A percentile compares a stretch with the other conserved stretches of the same genome.
Conservation (phyloP, 2,797 vertebrate species). For the Alectoris magna region DNA sequence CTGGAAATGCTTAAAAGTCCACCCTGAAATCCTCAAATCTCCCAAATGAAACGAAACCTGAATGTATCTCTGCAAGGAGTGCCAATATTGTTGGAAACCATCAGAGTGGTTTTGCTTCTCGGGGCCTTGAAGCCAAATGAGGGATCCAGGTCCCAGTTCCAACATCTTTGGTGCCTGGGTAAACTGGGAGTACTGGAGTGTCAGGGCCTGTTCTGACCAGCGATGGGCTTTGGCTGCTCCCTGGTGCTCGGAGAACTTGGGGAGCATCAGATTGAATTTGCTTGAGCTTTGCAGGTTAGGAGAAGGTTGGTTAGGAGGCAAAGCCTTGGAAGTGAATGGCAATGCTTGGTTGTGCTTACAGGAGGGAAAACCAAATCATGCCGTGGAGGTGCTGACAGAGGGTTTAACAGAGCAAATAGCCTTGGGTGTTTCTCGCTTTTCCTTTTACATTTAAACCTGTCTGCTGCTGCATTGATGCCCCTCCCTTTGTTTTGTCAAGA, state of each 20-base stretch:
- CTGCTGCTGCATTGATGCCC: constrained; percentile 67
- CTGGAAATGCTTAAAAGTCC: background rate
- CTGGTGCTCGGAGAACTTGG: background rate
- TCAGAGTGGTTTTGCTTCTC: background rate
- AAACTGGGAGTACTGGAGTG: background rate
- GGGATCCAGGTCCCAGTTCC: background rate
- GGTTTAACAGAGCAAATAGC: constrained; percentile 1
- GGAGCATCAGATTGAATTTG: background rate
- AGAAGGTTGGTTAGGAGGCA: background rate
- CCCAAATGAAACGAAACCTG: background rate
- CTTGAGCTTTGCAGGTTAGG: background rate
- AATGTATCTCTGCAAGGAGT: background rate
- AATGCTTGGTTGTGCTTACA: background rate
- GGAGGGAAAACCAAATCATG: too few relatives aligned
- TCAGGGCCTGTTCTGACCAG: rapidly evolving
- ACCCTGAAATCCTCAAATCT: background rate
- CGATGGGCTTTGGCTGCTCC: background rate
- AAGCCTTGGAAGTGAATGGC: background rate
- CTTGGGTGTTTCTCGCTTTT: background rate
- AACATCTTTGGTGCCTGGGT: background rate
- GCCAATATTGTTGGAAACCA: background rate
- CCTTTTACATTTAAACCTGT: background rate
- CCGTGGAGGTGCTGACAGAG: background rate
- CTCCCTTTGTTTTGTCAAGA: constrained; percentile 78
- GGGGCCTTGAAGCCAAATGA: background rate